These are phyloP conservation scores for Netelia virgata DNA, from an alignment of 2,888 invertebrate species.

Conservation along the genomic window DNA sequence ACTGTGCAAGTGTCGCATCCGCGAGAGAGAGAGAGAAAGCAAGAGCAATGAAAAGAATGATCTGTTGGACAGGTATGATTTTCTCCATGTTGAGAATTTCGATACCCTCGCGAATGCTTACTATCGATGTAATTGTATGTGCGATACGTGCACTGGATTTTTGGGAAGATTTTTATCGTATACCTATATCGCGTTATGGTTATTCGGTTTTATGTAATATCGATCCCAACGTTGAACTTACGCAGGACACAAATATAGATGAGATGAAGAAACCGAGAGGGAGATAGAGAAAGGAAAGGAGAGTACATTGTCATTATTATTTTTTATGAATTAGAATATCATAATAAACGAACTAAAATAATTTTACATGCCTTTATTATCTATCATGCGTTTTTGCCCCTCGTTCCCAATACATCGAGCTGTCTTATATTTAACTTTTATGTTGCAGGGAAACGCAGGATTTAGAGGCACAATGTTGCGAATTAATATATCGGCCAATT, in stretches of 20 bases:
- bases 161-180: constrained; percentile 58
- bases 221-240: constrained; percentile 58
- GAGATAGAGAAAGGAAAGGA: constrained; percentile 60
- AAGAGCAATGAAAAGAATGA: background rate
- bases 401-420: background rate
- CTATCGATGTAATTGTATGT: constrained; percentile 65
- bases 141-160: constrained; percentile 61
- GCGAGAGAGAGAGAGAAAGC: background rate
- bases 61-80: background rate
- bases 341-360: constrained; percentile 78
- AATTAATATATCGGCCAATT: too few species aligned
- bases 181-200: constrained; percentile 59
- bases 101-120: constrained; percentile 51
- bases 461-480: too few species aligned
- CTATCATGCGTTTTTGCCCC: background rate
- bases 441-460: too few species aligned
- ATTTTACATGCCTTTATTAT: constrained; percentile 51
- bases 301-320: constrained; percentile 79
- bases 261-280: constrained; percentile 30
- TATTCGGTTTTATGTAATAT: constrained; percentile 62
- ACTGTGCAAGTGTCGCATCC: constrained; percentile 14
- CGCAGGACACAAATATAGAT: constrained; percentile 44
- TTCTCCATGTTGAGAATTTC: background rate
- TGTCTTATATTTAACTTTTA: background rate
- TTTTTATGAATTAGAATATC: constrained; percentile 80